phyloP scores from a whole-genome alignment of 2,888 invertebrate genomes.

The Rosalia funebris region DNA sequence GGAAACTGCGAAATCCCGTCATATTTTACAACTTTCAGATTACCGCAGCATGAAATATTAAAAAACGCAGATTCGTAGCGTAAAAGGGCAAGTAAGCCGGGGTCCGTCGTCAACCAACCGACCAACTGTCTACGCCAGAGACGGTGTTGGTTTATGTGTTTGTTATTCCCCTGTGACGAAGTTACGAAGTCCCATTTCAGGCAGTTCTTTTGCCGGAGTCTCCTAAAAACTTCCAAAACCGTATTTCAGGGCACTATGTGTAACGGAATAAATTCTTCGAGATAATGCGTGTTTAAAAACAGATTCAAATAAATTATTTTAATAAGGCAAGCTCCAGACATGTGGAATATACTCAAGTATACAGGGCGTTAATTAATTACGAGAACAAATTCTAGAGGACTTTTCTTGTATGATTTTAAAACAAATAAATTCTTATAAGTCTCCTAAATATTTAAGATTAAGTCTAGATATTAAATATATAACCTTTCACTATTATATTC shows the following conservation, averaged over 20 bases:
- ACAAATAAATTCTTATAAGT: too few relatives aligned
- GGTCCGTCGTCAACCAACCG: slow-evolving; percentile 13
- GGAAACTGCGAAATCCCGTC: slow-evolving; percentile 3
- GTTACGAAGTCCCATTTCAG: slow-evolving; percentile 26
- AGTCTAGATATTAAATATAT: too few relatives aligned
- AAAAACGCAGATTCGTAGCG: slow-evolving; percentile 8
- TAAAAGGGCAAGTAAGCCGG: slow-evolving; percentile 12
- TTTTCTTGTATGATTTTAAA: too few relatives aligned
- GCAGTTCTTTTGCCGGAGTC: slow-evolving; percentile 10
- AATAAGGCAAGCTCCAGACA: too few relatives aligned
- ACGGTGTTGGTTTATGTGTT: slow-evolving; percentile 31
- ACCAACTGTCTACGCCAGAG: slow-evolving; percentile 27
- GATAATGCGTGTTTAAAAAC: too few relatives aligned
- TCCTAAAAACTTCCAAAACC: slow-evolving; percentile 5
- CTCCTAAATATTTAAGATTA: too few relatives aligned
- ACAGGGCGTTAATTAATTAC: too few relatives aligned
- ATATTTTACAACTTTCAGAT: slow-evolving; percentile 17
- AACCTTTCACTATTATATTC: too few relatives aligned
- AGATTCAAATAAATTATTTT: too few relatives aligned
- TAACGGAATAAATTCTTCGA: too few relatives aligned
- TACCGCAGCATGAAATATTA: slow-evolving; percentile 10
- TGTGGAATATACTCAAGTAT: too few relatives aligned
- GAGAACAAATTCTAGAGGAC: too few relatives aligned
- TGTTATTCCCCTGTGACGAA: slow-evolving; percentile 34
- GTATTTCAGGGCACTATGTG: not conserved